Conservation (phyloP, 2,888 invertebrate genomes). For the Drosophila formosana region DNA sequence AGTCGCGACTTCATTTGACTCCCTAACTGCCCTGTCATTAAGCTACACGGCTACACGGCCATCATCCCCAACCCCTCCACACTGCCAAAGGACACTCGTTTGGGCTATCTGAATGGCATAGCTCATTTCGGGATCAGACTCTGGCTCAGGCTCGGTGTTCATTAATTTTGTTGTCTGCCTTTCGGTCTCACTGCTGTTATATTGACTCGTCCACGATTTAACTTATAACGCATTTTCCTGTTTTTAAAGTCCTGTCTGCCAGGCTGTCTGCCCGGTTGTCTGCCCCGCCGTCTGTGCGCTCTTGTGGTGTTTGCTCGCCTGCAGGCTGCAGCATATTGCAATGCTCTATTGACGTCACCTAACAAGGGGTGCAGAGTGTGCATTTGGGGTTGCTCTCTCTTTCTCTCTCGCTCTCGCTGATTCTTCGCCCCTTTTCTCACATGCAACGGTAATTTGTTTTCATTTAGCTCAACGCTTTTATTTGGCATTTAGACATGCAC, state of each 20-base stretch:
- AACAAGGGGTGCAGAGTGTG: constrained; percentile 6
- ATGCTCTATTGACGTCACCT: constrained; percentile 28
- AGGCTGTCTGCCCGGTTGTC: background rate
- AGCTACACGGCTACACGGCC: constrained; percentile 8
- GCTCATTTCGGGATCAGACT: constrained; percentile 45
- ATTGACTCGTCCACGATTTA: constrained; percentile 17
- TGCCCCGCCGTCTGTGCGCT: background rate
- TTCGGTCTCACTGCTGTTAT: background rate
- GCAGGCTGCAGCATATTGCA: constrained; percentile 64
- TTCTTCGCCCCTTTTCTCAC: constrained; percentile 47
- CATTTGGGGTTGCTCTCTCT: constrained; percentile 8
- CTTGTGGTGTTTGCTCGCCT: constrained; percentile 37
- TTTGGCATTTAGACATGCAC: constrained; percentile 79
- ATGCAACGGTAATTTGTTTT: constrained; percentile 81
- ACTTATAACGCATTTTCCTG: constrained; percentile 17
- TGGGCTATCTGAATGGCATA: constrained; percentile 34
- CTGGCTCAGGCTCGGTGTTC: constrained; percentile 28
- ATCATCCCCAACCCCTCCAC: background rate
- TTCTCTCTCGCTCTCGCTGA: background rate
- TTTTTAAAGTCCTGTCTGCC: constrained; percentile 14
- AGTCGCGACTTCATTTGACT: constrained; percentile 76
- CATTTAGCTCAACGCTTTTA: constrained; percentile 80
- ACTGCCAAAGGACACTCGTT: constrained; percentile 53
- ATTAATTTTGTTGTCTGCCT: constrained; percentile 60
- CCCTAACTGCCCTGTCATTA: constrained; percentile 69